phyloP scores from a whole-genome alignment of 1,140 invertebrate species.

The Drosophila kohkoa region DNA sequence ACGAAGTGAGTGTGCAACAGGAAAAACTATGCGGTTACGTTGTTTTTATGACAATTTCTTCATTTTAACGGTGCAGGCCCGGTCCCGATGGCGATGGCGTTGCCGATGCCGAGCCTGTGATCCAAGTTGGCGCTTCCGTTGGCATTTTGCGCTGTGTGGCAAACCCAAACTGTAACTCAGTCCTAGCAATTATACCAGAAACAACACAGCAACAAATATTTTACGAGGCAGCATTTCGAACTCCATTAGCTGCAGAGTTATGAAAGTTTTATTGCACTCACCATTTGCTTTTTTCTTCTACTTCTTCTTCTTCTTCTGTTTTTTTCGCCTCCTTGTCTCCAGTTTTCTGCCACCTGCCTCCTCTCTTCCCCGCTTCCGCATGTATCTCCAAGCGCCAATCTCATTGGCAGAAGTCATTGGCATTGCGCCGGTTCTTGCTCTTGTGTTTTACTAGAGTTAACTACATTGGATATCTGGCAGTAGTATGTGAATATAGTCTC shows the following conservation, averaged over 20 bases:
- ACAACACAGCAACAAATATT: slow-evolving; percentile 66
- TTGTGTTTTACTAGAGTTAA: slow-evolving; percentile 41
- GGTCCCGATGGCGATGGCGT: not conserved
- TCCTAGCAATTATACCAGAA: slow-evolving; percentile 70
- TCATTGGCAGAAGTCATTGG: slow-evolving; percentile 68
- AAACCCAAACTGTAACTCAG: slow-evolving; percentile 46
- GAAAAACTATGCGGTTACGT: slow-evolving; percentile 39
- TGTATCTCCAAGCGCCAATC: not conserved
- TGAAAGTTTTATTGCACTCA: slow-evolving; percentile 82
- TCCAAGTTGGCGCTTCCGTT: slow-evolving; percentile 77
- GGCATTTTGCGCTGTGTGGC: slow-evolving; percentile 34
- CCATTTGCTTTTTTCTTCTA: slow-evolving; percentile 42
- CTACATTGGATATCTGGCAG: slow-evolving; percentile 50
- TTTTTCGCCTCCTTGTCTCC: slow-evolving; percentile 17
- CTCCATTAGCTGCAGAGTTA: slow-evolving; percentile 81
- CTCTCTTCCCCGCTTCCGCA: not conserved
- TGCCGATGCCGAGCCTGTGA: slow-evolving; percentile 16
- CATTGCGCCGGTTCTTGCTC: slow-evolving; percentile 49
- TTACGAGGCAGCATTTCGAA: slow-evolving; percentile 81
- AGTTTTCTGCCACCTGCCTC: slow-evolving; percentile 14
- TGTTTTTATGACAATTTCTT: slow-evolving; percentile 79
- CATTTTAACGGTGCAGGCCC: slow-evolving; percentile 51
- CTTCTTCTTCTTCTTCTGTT: not conserved
- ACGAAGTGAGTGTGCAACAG: not conserved
- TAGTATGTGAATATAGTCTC: slow-evolving; percentile 46